Evolutionary conservation across 2,888 invertebrate genomes (phyloP).

Genomic region (Piscicola geometra): DNA sequence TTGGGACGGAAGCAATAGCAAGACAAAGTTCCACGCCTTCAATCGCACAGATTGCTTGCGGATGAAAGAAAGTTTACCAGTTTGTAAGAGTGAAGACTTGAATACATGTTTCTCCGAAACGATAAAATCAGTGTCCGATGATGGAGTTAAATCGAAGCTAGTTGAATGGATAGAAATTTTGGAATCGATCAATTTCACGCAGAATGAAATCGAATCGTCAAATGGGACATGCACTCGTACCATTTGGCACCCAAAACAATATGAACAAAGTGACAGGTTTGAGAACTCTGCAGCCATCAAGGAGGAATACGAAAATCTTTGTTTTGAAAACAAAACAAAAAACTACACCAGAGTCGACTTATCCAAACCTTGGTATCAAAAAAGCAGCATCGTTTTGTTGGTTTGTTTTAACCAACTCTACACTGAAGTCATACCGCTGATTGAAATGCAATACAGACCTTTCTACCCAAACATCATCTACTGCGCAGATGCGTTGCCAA

Average conservation of each 20-base stretch:
- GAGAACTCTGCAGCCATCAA: neutral
- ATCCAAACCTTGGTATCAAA: neutral
- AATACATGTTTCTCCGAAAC: neutral
- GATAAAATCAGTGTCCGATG: neutral
- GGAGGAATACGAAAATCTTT: neutral
- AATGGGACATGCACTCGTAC: neutral
- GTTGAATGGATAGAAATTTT: neutral
- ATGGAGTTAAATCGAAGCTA: neutral
- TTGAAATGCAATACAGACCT: neutral
- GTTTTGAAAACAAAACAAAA: neutral
- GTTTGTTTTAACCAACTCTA: neutral
- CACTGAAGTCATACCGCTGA: neutral
- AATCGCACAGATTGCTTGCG: too few species aligned
- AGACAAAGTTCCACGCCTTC: too few species aligned
- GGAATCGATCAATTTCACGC: neutral
- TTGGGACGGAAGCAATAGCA: too few species aligned
- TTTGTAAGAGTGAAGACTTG: neutral
- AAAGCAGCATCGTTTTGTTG: neutral
- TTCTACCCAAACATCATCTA: neutral
- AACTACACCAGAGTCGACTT: neutral
- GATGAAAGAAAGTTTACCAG: too few species aligned
- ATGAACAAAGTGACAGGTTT: too few species aligned
- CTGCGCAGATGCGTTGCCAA: neutral
- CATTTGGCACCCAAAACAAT: neutral
- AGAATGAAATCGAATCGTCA: neutral